A percentile compares a stretch with the other conserved stretches of the same genome.
Conservation (phyloP, 1,140 invertebrate genomes). For the Matsumurasca onukii region DNA sequence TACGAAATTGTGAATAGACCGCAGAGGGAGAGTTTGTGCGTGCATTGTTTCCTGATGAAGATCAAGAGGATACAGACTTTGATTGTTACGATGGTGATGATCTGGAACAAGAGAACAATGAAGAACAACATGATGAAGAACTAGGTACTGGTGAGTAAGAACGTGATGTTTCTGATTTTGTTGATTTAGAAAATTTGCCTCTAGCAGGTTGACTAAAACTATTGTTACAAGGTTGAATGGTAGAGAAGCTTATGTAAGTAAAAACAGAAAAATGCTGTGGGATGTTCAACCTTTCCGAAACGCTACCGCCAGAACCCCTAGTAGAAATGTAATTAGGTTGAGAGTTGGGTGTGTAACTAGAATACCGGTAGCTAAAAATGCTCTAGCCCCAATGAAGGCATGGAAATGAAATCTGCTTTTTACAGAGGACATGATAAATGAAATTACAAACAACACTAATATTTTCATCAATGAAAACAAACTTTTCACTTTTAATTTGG, state of each 20-base stretch:
- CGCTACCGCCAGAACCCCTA: background rate
- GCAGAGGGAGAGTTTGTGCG: background rate
- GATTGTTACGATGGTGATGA: background rate
- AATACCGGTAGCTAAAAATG: background rate
- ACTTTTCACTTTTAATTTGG: conserved; percentile 44
- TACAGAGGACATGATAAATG: background rate
- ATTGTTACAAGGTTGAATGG: background rate
- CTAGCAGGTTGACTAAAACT: background rate
- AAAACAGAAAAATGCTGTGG: background rate
- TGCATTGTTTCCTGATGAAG: background rate
- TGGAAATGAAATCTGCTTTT: background rate
- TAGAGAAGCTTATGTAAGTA: background rate
- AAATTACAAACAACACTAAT: background rate
- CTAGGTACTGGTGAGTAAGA: background rate
- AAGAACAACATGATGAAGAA: background rate
- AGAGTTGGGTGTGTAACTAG: background rate
- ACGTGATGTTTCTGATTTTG: background rate
- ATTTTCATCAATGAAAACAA: conserved; percentile 37
- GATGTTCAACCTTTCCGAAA: background rate
- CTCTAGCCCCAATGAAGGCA: background rate
- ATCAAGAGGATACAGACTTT: background rate
- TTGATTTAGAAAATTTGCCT: background rate
- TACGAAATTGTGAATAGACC: background rate
- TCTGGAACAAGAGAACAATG: background rate
- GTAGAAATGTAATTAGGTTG: background rate